Base-by-base conservation (phyloP, 2,888 invertebrate genomes). In the Coecobrya sp. region DNA sequence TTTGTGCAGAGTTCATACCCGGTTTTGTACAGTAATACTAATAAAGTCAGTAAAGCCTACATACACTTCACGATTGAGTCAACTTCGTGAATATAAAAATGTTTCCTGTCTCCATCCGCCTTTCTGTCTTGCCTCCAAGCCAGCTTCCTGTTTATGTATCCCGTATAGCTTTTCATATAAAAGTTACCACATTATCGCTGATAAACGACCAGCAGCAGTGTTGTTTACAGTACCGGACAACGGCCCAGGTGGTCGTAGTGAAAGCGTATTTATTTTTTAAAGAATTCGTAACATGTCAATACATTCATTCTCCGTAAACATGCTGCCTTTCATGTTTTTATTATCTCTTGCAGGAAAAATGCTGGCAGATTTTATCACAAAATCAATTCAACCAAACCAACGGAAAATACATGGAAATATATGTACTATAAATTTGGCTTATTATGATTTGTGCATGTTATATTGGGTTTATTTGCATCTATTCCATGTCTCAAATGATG, bases 61-160 rank as follows among this genome's bases (percentile, higher is more conserved):
- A 62, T 16, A 55, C 10, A 86, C 36, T 45, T 19, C 68, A 52
- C 45, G 55, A 36, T 52, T 25, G 81, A 79, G 55, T 52, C 82
- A 82, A 70, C 82, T 82, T 65, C 52, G 82, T 42, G 55, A 68
- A 55, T 84, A 42, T 55, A 70, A 82, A 89, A 89, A 70, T 73
- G 73, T 45, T 89, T 89, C 89, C 89, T 89, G 84, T 84, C 89
- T 82, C 89, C 84, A 73, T 84, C 89, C 84, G 84, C 70, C 59
- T 42, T 89, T 59, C 25, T 84, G 55, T 89, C 84, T 70, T 84
- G 55, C 84, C 82, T 84, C 73, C 19, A 36, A 22, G 89, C 36
- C 4, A 55, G 22, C 65, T 42, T 82, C 84, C 68, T 84, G 52
- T 70, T 70, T 45, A 4, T 49, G 49, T 81, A 68, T 82, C 55